phyloP scores from a whole-genome alignment of 1,140 invertebrate species.

The Calliopsis andreniformis region DNA sequence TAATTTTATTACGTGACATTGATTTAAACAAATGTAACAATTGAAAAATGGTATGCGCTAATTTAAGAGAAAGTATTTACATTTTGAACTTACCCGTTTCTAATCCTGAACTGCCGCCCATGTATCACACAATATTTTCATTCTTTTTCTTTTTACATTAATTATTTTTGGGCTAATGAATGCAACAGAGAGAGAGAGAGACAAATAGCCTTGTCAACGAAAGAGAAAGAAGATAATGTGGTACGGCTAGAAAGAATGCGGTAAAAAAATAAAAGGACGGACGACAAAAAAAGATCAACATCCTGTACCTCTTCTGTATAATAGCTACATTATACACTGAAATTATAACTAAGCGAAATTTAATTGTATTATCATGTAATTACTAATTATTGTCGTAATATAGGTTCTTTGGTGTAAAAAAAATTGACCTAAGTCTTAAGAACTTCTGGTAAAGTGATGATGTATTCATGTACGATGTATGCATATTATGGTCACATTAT shows the following conservation, averaged over 20 bases:
- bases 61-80: too few relatives aligned
- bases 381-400: constrained; percentile 79
- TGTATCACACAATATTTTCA: constrained; percentile 40
- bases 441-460: constrained; percentile 71
- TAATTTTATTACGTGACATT: constrained; percentile 55
- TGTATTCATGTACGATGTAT: constrained; percentile 47
- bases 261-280: constrained; percentile 42
- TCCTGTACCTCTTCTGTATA: constrained; percentile 76
- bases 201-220: constrained; percentile 26
- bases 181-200: constrained; percentile 26
- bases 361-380: constrained; percentile 79
- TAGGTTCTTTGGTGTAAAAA: constrained; percentile 80
- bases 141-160: constrained; percentile 31
- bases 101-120: background rate
- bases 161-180: constrained; percentile 35
- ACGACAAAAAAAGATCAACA: constrained; percentile 68
- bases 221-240: constrained; percentile 18
- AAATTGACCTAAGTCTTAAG: constrained; percentile 78
- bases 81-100: too few relatives aligned
- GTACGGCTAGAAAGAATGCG: constrained; percentile 31
- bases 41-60: background rate
- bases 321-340: constrained; percentile 75
- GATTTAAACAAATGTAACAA: background rate
- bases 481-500: constrained; percentile 49
- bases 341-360: constrained; percentile 74